Conservation (phyloP, 2,888 invertebrate genomes). For the Leptopilina myrica region DNA sequence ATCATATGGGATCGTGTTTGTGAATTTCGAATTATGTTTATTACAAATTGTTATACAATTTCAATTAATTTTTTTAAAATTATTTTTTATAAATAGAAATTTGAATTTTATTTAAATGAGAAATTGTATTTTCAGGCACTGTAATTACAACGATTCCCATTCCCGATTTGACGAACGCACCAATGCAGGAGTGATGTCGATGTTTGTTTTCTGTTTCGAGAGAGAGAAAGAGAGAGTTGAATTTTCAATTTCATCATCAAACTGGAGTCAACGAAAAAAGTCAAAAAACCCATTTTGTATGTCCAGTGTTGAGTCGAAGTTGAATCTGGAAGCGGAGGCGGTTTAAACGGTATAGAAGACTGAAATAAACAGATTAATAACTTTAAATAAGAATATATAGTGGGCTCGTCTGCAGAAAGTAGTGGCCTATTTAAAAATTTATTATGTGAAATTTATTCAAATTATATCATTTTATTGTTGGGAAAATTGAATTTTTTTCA, state of each 20-base stretch:
- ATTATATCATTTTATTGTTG: neutral
- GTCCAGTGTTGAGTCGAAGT: slow-evolving; percentile 17
- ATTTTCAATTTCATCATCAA: neutral
- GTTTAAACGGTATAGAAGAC: slow-evolving; percentile 2
- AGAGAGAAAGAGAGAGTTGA: neutral
- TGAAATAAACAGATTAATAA: slow-evolving; percentile 44
- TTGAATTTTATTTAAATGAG: neutral
- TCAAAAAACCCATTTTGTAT: slow-evolving; percentile 12
- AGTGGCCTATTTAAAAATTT: slow-evolving; percentile 29
- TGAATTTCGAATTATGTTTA: too few species aligned
- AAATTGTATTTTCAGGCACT: slow-evolving; percentile 55
- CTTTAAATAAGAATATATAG: slow-evolving; percentile 23
- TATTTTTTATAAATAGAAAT: too few species aligned
- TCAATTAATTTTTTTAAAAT: too few species aligned
- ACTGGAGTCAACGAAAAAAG: slow-evolving; percentile 5
- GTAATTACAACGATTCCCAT: slow-evolving; percentile 56
- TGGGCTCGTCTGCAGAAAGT: slow-evolving; percentile 30
- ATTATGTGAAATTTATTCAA: neutral
- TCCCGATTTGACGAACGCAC: slow-evolving; percentile 60
- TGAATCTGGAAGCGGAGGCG: slow-evolving; percentile 13
- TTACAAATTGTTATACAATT: too few species aligned
- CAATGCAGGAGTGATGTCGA: slow-evolving; percentile 60
- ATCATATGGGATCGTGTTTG: too few species aligned
- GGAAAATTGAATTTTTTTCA: neutral
- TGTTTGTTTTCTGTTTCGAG: neutral